These are phyloP conservation scores for Lucifuga dentata DNA, from an alignment of 2,113 vertebrate genomes.

Conservation along the genomic window DNA sequence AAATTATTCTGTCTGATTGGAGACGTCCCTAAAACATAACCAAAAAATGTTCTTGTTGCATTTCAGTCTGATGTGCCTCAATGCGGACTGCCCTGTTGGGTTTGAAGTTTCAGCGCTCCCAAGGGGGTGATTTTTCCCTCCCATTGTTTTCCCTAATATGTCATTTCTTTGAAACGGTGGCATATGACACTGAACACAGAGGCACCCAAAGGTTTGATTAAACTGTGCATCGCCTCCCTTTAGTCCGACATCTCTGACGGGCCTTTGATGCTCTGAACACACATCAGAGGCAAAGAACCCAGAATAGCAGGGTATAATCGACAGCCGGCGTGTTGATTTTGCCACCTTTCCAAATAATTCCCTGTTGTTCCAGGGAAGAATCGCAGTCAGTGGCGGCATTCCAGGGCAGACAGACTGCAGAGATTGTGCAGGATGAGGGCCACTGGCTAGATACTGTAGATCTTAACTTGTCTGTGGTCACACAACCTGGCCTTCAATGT, in stretches of 20 bases:
- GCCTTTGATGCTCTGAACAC: conserved; percentile 64
- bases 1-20: conserved; percentile 26
- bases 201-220: conserved; percentile 70
- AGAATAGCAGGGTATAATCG: conserved; percentile 68
- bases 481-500: conserved; percentile 59
- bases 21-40: background rate
- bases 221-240: conserved; percentile 63
- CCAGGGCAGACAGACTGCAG: conserved; percentile 59
- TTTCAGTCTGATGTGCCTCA: conserved; percentile 30
- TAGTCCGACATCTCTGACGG: conserved; percentile 43
- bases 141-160: conserved; percentile 54
- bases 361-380: conserved; percentile 69
- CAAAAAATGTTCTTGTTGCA: conserved; percentile 24
- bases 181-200: conserved; percentile 65
- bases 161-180: conserved; percentile 63
- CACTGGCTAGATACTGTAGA: conserved; percentile 41
- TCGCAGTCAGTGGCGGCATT: conserved; percentile 60
- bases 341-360: conserved; percentile 69
- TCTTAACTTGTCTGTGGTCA: conserved; percentile 62
- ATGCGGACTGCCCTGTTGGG: conserved; percentile 8
- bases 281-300: conserved; percentile 66
- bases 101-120: conserved; percentile 38
- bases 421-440: conserved; percentile 51
- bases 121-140: conserved; percentile 37
- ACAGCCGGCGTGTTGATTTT: conserved; percentile 73